Percentiles rank a stretch among this genome's conserved stretches.
phyloP scores from a whole-genome alignment of 1,140 invertebrate genomes.

The Archivesica marissinica region DNA sequence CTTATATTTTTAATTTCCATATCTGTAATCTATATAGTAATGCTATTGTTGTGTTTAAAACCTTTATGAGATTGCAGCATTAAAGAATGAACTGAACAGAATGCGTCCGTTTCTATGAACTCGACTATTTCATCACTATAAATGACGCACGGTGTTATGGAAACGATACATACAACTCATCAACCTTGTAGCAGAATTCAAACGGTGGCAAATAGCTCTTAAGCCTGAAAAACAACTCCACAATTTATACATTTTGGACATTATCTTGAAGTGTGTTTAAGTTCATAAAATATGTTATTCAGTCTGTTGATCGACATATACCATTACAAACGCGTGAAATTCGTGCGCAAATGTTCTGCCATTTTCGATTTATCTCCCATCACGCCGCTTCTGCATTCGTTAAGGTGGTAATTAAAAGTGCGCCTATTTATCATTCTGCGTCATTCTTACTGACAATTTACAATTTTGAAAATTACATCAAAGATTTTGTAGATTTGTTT shows the following conservation, averaged over 20 bases:
- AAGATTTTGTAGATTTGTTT: conserved; percentile 60
- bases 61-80: no score
- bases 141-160: background rate
- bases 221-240: background rate
- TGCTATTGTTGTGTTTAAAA: no score
- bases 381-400: background rate
- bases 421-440: conserved; percentile 52
- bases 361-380: conserved; percentile 38
- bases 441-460: conserved; percentile 56
- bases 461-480: conserved; percentile 59
- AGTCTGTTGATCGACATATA: background rate
- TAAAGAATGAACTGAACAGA: no score
- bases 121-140: background rate
- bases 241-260: conserved; percentile 12
- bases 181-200: background rate
- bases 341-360: background rate
- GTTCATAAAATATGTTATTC: background rate
- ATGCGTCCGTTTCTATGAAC: no score
- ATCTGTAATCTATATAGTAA: no score
- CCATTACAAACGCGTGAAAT: background rate
- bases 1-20: no score
- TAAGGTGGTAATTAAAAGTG: conserved; percentile 50
- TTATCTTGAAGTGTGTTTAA: conserved; percentile 7
- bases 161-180: background rate
- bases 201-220: conserved; percentile 35